A percentile compares a stretch with the other conserved stretches of the same genome.
Evolutionary conservation across 2,888 invertebrate species (phyloP).

Genomic region (Hydroisotoma schaefferi): DNA sequence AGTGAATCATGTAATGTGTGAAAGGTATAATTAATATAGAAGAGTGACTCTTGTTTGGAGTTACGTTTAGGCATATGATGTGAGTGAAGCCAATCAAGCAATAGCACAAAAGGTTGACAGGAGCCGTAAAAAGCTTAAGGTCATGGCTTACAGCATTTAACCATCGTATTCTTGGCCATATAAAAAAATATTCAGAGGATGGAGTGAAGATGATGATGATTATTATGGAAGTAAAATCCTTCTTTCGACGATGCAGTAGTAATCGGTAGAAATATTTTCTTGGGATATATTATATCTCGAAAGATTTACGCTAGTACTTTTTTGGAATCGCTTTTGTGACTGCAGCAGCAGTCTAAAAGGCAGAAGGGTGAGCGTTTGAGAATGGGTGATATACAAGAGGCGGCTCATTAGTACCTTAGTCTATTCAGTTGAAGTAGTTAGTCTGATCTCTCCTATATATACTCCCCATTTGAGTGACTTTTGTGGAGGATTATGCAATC

Average conservation of each 20-base stretch:
- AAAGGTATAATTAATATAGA: not conserved
- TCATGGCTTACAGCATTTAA: not conserved
- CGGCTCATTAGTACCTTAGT: slow-evolving; percentile 36
- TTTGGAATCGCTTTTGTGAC: slow-evolving; percentile 37
- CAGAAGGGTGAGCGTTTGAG: slow-evolving; percentile 28
- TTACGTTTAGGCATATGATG: too few species aligned
- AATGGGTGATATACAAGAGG: slow-evolving; percentile 32
- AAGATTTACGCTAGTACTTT: slow-evolving; percentile 36
- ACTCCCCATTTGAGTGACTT: slow-evolving; percentile 13
- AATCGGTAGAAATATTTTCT: too few species aligned
- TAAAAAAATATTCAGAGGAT: too few species aligned
- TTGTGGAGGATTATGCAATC: slow-evolving; percentile 40
- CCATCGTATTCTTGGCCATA: too few species aligned
- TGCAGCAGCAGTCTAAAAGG: slow-evolving; percentile 26
- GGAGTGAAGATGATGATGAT: slow-evolving; percentile 12
- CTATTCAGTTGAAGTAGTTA: slow-evolving; percentile 3
- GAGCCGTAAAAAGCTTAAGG: slow-evolving; percentile 3
- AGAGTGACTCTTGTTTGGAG: slow-evolving; percentile 1
- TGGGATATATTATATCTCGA: slow-evolving; percentile 39
- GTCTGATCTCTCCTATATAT: not conserved
- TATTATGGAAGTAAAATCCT: slow-evolving; percentile 10
- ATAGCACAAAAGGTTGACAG: slow-evolving; percentile 5
- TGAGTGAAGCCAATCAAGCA: not conserved
- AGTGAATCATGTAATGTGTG: not conserved
- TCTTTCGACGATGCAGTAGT: slow-evolving; percentile 13